Conservation (phyloP, 1,140 invertebrate genomes). For the Dreissena polymorpha region DNA sequence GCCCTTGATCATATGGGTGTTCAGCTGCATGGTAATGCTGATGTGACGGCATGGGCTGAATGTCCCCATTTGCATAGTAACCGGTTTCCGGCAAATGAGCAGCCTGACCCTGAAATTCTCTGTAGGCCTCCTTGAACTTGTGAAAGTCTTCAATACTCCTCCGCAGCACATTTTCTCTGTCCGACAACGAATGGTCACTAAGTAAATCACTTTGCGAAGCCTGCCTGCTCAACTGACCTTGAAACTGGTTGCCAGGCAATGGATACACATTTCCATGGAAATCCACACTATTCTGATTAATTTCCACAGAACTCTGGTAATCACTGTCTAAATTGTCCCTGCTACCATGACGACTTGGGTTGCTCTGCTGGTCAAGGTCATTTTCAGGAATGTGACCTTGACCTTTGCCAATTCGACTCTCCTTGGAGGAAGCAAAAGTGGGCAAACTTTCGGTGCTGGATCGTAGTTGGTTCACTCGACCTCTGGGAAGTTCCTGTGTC, state of each 20-base stretch:
- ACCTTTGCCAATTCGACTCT: neutral
- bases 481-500: slow-evolving; percentile 37
- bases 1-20: slow-evolving; percentile 42
- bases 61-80: neutral
- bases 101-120: neutral
- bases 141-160: slow-evolving; percentile 44
- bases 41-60: neutral
- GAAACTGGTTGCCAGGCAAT: slow-evolving; percentile 4
- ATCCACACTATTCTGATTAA: neutral
- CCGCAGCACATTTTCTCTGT: slow-evolving; percentile 33
- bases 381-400: neutral
- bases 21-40: slow-evolving; percentile 43
- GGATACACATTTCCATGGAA: slow-evolving; percentile 47
- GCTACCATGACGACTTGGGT: slow-evolving; percentile 30
- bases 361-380: slow-evolving; percentile 8
- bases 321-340: slow-evolving; percentile 48
- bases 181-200: neutral
- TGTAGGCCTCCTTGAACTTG: slow-evolving; percentile 28
- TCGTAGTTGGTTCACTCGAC: slow-evolving; percentile 22
- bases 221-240: slow-evolving; percentile 14
- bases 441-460: slow-evolving; percentile 45
- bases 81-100: neutral
- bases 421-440: slow-evolving; percentile 11
- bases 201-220: neutral
- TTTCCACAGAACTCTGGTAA: slow-evolving; percentile 41